Evolutionary conservation across 2,797 vertebrate species (phyloP).

Genomic region (Antrozous pallidus): DNA sequence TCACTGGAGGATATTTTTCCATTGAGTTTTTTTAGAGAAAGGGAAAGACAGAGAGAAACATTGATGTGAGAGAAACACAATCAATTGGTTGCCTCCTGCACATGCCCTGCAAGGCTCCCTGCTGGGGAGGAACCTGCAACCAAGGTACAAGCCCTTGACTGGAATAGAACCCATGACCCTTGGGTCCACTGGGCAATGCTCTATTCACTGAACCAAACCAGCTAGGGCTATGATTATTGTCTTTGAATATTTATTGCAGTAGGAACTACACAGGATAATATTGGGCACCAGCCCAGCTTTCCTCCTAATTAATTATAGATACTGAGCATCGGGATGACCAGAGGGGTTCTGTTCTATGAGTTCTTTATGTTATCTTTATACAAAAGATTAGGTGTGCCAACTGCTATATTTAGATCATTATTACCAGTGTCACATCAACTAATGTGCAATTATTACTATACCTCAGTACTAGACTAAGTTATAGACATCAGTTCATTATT

Average conservation of each 20-base stretch:
- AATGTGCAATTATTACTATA: neutral
- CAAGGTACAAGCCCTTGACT: no score
- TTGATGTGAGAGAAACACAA: no score
- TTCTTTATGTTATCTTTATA: neutral
- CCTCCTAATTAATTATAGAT: neutral
- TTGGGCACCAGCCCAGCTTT: neutral
- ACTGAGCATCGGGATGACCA: neutral
- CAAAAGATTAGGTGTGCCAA: neutral
- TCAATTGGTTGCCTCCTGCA: no score
- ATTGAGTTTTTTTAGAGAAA: no score
- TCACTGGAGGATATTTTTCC: no score
- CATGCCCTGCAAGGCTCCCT: no score
- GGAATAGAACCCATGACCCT: no score
- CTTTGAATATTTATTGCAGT: constrained; percentile 41
- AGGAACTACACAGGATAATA: neutral
- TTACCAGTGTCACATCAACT: neutral
- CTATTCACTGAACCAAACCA: no score
- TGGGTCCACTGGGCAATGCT: no score
- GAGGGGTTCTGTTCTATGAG: neutral
- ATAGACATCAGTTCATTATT: neutral
- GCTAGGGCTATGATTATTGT: neutral
- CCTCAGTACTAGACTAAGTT: neutral
- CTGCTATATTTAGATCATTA: neutral
- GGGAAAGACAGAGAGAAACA: no score
- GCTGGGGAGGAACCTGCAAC: no score